Evolutionary conservation across 2,797 vertebrate species (phyloP).

Genomic region (Channallabes apus): DNA sequence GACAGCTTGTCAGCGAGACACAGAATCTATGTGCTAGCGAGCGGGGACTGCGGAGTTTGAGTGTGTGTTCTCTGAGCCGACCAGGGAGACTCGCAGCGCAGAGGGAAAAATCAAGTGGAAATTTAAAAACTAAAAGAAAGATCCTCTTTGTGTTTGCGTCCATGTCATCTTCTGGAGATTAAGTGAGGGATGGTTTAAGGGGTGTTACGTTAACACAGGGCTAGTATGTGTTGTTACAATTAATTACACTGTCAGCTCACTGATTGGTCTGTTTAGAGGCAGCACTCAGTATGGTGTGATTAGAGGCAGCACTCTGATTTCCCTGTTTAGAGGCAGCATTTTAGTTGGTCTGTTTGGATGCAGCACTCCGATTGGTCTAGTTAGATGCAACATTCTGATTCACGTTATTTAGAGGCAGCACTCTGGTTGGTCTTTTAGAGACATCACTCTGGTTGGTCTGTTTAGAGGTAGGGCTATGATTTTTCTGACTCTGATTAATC

Average conservation of each 20-base stretch:
- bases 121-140: neutral
- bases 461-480: too few relatives aligned
- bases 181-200: neutral
- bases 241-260: neutral
- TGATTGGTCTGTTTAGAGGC: neutral
- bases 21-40: conserved; percentile 21
- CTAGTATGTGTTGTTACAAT: neutral
- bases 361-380: neutral
- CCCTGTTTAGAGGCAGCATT: neutral
- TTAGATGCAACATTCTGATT: neutral
- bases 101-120: neutral
- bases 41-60: neutral
- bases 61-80: neutral
- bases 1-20: conserved; percentile 41
- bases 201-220: neutral
- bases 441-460: neutral
- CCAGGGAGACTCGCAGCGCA: neutral
- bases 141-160: neutral
- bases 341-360: neutral
- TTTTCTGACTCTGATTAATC: too few relatives aligned
- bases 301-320: neutral
- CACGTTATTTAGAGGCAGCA: neutral
- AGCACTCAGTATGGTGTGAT: neutral
- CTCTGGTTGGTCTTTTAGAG: neutral
- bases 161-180: neutral